phyloP scores from a whole-genome alignment of 64 coral and sea anemone genomes.

The Stichodactyla helianthus region DNA sequence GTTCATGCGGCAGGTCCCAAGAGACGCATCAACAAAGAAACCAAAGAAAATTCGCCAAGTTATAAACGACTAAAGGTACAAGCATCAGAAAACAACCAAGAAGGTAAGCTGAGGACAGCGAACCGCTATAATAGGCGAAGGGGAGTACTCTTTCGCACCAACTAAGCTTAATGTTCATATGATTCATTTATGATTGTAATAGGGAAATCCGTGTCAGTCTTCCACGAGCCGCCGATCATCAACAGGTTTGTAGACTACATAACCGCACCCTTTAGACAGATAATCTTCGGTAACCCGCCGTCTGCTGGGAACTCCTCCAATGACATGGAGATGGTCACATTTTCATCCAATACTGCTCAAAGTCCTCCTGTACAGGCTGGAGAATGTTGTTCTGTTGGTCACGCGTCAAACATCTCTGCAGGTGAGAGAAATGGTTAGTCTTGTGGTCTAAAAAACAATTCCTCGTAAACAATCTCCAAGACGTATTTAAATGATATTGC shows the following conservation, averaged over 20 bases:
- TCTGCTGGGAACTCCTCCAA: not conserved
- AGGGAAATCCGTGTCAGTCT: not conserved
- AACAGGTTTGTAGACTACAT: conserved; percentile 25
- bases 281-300: conserved; percentile 21
- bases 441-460: too few species aligned
- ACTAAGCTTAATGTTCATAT: not conserved
- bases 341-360: conserved; percentile 16
- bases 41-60: conserved; percentile 7
- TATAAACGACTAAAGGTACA: not conserved
- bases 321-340: conserved; percentile 68
- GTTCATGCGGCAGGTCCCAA: not conserved
- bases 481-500: too few species aligned
- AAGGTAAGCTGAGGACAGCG: not conserved
- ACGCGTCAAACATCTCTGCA: not conserved
- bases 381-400: conserved; percentile 2
- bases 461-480: too few species aligned
- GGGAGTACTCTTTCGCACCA: not conserved
- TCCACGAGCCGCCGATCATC: conserved; percentile 4
- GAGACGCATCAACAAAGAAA: conserved; percentile 4
- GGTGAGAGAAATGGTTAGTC: not conserved
- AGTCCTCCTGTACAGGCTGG: conserved; percentile 11
- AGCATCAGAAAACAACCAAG: not conserved
- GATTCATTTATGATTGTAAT: not conserved
- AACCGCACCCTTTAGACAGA: conserved; percentile 23
- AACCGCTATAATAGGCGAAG: not conserved